These are phyloP conservation scores for Sebastes paucispinis DNA, from an alignment of 2,797 vertebrate species.

Conservation along the genomic window DNA sequence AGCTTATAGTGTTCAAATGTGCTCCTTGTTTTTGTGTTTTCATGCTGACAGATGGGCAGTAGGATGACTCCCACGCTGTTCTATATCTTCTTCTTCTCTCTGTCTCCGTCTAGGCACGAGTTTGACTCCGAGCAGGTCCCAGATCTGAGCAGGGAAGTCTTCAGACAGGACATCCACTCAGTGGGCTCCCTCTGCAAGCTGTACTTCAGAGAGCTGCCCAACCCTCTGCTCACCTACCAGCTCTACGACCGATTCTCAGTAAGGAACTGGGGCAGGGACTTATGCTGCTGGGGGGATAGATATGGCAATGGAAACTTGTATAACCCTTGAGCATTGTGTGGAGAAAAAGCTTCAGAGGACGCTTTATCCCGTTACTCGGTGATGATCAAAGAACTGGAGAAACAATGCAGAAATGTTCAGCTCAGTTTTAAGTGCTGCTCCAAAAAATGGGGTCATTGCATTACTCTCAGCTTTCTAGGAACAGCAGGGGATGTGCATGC, in stretches of 20 bases:
- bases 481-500: slow-evolving; percentile 33
- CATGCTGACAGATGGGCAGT: slow-evolving; percentile 29
- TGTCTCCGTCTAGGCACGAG: slow-evolving; percentile 86
- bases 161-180: slow-evolving; percentile 97
- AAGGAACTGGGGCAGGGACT: slow-evolving; percentile 65
- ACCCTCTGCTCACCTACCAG: slow-evolving; percentile 97
- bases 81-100: slow-evolving; percentile 10
- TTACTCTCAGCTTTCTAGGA: slow-evolving; percentile 47
- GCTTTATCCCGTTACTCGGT: not conserved
- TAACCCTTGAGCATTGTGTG: not conserved
- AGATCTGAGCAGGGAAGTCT: slow-evolving; percentile 94
- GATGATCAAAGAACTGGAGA: slow-evolving; percentile 24
- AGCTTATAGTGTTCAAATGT: not conserved
- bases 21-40: slow-evolving; percentile 10
- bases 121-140: slow-evolving; percentile 98
- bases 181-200: slow-evolving; percentile 98
- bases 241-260: slow-evolving; percentile 98
- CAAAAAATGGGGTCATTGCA: slow-evolving; percentile 56
- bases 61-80: slow-evolving; percentile 16
- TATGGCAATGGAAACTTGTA: not conserved
- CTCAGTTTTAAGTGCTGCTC: slow-evolving; percentile 22
- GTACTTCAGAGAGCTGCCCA: slow-evolving; percentile 97
- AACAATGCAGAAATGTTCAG: slow-evolving; percentile 8
- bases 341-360: not conserved
- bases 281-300: not conserved